Conservation (phyloP, 2,888 invertebrate species). For the Nycteola revayana region DNA sequence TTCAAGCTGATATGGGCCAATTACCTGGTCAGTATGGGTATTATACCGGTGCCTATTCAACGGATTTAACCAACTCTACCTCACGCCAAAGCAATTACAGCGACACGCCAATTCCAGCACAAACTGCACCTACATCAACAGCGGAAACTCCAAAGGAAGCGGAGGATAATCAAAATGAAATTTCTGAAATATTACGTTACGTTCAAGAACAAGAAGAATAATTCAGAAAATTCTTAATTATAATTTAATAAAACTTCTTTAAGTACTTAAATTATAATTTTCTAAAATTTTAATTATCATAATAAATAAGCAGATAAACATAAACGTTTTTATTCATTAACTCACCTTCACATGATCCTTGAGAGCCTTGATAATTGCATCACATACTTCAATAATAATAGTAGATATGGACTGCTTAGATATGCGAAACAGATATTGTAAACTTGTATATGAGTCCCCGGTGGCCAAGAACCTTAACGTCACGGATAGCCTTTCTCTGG, state of each 20-base stretch:
- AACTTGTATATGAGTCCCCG: conserved; percentile 18
- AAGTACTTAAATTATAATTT: conserved; percentile 11
- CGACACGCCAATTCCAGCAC: conserved; percentile 14
- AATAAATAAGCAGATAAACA: conserved; percentile 12
- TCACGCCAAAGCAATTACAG: conserved; percentile 13
- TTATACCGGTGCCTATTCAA: conserved; percentile 19
- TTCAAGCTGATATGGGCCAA: conserved; percentile 21
- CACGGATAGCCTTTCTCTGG: conserved; percentile 8
- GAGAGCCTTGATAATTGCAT: conserved; percentile 18
- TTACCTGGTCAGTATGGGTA: conserved; percentile 16
- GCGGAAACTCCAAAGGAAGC: conserved; percentile 14
- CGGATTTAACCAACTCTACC: conserved; percentile 19
- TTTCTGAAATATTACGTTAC: conserved; percentile 21
- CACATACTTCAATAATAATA: conserved; percentile 18
- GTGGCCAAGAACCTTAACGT: conserved; percentile 25
- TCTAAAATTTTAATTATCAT: conserved; percentile 9
- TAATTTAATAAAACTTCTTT: conserved; percentile 12
- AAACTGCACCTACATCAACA: conserved; percentile 11
- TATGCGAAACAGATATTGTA: conserved; percentile 16
- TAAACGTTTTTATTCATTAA: conserved; percentile 16
- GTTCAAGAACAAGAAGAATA: conserved; percentile 18
- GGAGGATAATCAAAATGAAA: conserved; percentile 16
- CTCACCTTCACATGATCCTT: conserved; percentile 1
- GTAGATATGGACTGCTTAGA: conserved; percentile 17
- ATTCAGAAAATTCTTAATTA: conserved; percentile 17